Conservation (phyloP, 2,888 invertebrate genomes). For the Theodoxus fluviatilis region DNA sequence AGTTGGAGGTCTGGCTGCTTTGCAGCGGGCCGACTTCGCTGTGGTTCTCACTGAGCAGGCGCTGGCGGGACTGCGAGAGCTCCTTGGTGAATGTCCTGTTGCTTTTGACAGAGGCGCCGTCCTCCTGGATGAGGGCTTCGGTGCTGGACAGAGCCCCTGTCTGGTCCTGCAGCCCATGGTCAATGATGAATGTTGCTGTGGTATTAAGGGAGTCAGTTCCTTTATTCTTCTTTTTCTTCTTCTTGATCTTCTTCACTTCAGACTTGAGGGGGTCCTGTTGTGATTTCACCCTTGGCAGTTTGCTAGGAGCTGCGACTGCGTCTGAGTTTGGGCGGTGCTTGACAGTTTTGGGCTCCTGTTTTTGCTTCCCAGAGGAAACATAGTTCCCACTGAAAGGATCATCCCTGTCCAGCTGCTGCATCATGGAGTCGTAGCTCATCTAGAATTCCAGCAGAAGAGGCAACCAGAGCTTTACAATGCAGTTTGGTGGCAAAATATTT, state of each 20-base stretch:
- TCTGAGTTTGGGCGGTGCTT: slow-evolving; percentile 33
- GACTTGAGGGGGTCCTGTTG: neutral
- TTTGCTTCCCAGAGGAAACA: slow-evolving; percentile 34
- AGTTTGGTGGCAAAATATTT: no score
- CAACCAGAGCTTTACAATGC: no score
- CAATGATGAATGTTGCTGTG: slow-evolving; percentile 42
- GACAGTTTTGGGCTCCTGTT: slow-evolving; percentile 29
- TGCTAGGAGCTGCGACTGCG: neutral
- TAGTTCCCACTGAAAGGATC: slow-evolving; percentile 45
- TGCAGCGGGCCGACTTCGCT: no score
- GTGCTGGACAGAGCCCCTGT: no score
- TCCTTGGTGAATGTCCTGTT: no score
- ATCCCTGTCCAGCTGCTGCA: slow-evolving; percentile 34
- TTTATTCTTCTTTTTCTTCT: slow-evolving; percentile 15
- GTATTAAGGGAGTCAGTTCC: slow-evolving; percentile 40
- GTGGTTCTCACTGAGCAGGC: no score
- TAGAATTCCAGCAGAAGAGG: no score
- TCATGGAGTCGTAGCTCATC: slow-evolving; percentile 44
- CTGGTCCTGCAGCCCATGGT: no score
- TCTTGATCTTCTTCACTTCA: slow-evolving; percentile 20
- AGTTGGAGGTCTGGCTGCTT: no score
- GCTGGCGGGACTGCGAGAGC: no score
- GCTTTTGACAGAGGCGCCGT: no score
- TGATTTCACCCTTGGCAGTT: neutral
- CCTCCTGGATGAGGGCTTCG: no score